Percentiles rank a stretch among this genome's conserved stretches.
Evolutionary conservation across 2,888 invertebrate species (phyloP).

Genomic region (Campaea margaritaria): DNA sequence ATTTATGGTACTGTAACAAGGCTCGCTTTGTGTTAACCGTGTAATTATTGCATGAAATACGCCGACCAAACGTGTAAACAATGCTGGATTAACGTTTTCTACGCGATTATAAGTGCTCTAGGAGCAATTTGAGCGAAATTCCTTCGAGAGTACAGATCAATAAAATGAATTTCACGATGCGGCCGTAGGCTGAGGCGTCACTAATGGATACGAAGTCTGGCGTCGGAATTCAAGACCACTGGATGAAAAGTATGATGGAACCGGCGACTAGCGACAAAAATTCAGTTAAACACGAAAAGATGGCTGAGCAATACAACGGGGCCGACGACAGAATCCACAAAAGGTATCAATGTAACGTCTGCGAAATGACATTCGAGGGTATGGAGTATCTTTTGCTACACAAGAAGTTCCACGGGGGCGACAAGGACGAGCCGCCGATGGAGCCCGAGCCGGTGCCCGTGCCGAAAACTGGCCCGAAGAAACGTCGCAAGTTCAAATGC

Average conservation of each 20-base stretch:
- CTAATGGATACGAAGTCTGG: constrained; percentile 79
- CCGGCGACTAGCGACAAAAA: constrained; percentile 76
- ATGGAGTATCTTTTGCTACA: constrained; percentile 77
- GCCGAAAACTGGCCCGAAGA: constrained; percentile 70
- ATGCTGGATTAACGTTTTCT: constrained; percentile 63
- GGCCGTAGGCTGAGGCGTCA: constrained; percentile 53
- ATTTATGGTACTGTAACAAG: constrained; percentile 85
- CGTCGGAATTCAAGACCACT: constrained; percentile 75
- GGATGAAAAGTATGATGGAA: constrained; percentile 83
- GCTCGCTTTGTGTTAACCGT: constrained; percentile 81
- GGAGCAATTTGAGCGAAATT: constrained; percentile 53
- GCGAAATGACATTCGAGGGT: constrained; percentile 77
- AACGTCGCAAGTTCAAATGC: constrained; percentile 76
- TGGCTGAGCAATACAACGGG: constrained; percentile 74
- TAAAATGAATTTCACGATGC: constrained; percentile 61
- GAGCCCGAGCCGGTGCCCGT: constrained; percentile 60
- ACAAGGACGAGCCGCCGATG: constrained; percentile 70
- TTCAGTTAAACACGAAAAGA: constrained; percentile 79
- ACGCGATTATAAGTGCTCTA: constrained; percentile 44
- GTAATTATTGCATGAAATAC: constrained; percentile 67
- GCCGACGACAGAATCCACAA: constrained; percentile 71
- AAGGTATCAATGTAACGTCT: constrained; percentile 76
- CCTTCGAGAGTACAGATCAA: constrained; percentile 66
- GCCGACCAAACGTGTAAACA: constrained; percentile 75
- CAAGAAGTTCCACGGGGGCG: constrained; percentile 79